Evolutionary conservation across 2,797 vertebrate species (phyloP).

Genomic region (Neosilurus hyrtlii): DNA sequence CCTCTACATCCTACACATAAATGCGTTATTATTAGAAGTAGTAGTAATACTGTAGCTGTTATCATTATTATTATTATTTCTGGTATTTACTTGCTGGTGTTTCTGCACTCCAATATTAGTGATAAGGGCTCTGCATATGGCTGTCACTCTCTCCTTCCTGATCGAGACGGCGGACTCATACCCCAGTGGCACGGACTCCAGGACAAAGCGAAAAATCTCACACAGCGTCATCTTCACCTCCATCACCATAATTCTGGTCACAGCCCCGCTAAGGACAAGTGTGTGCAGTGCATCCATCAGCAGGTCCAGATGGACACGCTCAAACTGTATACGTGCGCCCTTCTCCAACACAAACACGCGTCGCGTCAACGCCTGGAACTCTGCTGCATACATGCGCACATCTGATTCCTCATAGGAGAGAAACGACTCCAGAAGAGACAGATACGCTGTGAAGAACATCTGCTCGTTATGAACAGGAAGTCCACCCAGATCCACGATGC

Average conservation of each 20-base stretch:
- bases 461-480: conserved; percentile 79
- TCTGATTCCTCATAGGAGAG: conserved; percentile 62
- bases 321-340: conserved; percentile 70
- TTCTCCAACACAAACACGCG: conserved; percentile 75
- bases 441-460: conserved; percentile 81
- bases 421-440: conserved; percentile 77
- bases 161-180: conserved; percentile 80
- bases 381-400: conserved; percentile 71
- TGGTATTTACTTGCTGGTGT: conserved; percentile 64
- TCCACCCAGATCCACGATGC: conserved; percentile 79
- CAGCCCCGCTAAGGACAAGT: conserved; percentile 72
- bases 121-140: conserved; percentile 79
- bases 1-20: conserved; percentile 79
- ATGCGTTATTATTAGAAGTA: background rate
- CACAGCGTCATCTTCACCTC: conserved; percentile 80
- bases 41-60: background rate
- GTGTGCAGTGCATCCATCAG: conserved; percentile 81
- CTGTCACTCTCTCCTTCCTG: conserved; percentile 73
- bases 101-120: conserved; percentile 76
- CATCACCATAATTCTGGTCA: conserved; percentile 67
- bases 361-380: conserved; percentile 77
- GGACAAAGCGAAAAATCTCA: conserved; percentile 81
- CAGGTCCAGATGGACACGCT: conserved; percentile 84
- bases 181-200: conserved; percentile 79
- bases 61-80: background rate